Evolutionary conservation across 2,888 invertebrate genomes (phyloP).

Genomic region (Invenusta paracnida): DNA sequence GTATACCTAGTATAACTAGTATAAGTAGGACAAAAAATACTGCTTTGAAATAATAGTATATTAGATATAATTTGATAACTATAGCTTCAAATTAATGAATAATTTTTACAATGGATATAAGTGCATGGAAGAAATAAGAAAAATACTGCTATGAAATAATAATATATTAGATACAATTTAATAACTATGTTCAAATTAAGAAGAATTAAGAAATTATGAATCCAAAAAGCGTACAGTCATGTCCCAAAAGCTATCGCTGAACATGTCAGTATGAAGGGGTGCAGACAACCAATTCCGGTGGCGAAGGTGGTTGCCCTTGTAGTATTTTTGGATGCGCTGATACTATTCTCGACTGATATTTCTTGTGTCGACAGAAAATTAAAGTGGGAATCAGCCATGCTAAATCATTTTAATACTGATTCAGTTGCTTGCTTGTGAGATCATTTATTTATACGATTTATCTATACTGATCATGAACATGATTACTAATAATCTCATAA

Average conservation of each 20-base stretch:
- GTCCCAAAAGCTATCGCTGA: constrained; percentile 21
- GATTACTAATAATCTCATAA: not conserved
- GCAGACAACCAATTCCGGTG: not conserved
- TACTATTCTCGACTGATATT: not conserved
- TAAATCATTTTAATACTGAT: not conserved
- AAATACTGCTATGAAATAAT: too few relatives aligned
- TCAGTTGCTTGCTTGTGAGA: not conserved
- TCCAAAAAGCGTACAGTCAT: constrained; percentile 25
- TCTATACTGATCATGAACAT: not conserved
- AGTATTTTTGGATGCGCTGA: not conserved
- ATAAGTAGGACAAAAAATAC: too few relatives aligned
- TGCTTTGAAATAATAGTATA: too few relatives aligned
- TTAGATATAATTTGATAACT: too few relatives aligned
- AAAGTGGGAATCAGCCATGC: not conserved
- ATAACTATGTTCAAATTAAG: too few relatives aligned
- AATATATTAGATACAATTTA: too few relatives aligned
- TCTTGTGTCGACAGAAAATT: not conserved
- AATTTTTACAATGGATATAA: constrained; percentile 2
- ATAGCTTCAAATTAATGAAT: too few relatives aligned
- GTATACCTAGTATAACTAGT: too few relatives aligned
- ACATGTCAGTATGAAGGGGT: not conserved
- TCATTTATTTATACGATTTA: too few relatives aligned
- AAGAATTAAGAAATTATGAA: constrained; percentile 23
- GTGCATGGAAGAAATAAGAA: constrained; percentile 16
- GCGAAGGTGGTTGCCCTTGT: not conserved